These are phyloP conservation scores for Huso huso DNA, from an alignment of 2,797 vertebrate genomes.

Conservation along the genomic window DNA sequence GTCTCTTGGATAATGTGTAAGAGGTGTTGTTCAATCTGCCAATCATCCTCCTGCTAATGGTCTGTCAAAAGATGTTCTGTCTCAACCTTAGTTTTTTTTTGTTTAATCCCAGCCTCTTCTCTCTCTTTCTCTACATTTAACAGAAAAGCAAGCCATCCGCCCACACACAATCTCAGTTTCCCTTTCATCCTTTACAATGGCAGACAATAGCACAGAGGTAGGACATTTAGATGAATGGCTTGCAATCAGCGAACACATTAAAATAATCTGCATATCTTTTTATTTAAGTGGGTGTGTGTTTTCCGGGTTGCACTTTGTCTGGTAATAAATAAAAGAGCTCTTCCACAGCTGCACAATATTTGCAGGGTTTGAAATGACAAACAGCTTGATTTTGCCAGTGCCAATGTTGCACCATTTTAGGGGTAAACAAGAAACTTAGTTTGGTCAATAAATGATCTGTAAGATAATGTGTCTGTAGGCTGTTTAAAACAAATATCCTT, in stretches of 20 bases:
- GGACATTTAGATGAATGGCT: conserved; percentile 36
- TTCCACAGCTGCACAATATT: conserved; percentile 10
- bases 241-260: conserved; percentile 38
- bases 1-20: conserved; percentile 55
- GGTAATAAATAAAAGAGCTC: background rate
- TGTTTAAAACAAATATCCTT: conserved; percentile 32
- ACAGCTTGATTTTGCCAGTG: conserved; percentile 35
- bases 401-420: conserved; percentile 41
- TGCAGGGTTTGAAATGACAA: conserved; percentile 14
- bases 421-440: conserved; percentile 47
- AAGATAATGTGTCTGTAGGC: conserved; percentile 32
- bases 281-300: conserved; percentile 29
- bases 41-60: conserved; percentile 53
- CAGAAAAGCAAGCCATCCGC: conserved; percentile 45
- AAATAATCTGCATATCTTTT: conserved; percentile 28
- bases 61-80: conserved; percentile 44
- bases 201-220: conserved; percentile 48
- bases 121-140: conserved; percentile 41
- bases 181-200: conserved; percentile 42
- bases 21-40: conserved; percentile 56
- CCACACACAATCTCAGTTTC: conserved; percentile 33
- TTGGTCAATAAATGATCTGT: conserved; percentile 48
- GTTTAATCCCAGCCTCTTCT: conserved; percentile 50
- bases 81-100: conserved; percentile 42
- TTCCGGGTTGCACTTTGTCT: background rate